Evolutionary conservation across 2,113 vertebrate genomes (phyloP).

Genomic region (Fregata magnificens): DNA sequence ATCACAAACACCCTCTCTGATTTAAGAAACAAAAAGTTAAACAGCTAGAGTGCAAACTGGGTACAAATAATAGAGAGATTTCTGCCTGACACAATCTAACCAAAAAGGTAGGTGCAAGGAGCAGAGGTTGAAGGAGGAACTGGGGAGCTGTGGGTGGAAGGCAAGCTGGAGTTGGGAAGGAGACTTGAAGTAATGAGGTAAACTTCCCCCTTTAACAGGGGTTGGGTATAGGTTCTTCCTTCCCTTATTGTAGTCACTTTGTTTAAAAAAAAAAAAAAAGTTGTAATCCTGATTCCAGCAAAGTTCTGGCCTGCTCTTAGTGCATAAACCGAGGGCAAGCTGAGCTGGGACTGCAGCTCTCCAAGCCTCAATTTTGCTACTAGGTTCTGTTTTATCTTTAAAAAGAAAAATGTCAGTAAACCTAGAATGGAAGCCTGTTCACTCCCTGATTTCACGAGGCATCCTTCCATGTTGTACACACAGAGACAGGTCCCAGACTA

Average conservation of each 20-base stretch:
- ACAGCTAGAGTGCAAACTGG: neutral
- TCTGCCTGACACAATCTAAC: neutral
- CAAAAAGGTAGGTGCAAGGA: neutral
- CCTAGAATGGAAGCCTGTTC: neutral
- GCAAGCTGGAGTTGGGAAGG: neutral
- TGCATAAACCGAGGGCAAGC: accelerated
- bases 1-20: accelerated
- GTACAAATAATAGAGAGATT: neutral
- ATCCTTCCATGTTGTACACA: accelerated
- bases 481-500: neutral
- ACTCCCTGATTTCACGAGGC: neutral
- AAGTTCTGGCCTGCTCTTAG: neutral
- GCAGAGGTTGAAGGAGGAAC: neutral
- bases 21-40: neutral
- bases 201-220: neutral
- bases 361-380: neutral
- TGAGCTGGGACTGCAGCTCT: neutral
- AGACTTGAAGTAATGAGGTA: neutral
- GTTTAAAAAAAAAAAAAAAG: neutral
- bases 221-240: neutral
- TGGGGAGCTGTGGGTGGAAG: neutral
- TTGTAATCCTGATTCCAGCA: neutral
- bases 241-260: neutral
- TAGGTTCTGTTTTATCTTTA: neutral
- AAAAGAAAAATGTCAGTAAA: neutral